Evolutionary conservation across 2,888 invertebrate genomes (phyloP).

Genomic region (Masnerella sp.): DNA sequence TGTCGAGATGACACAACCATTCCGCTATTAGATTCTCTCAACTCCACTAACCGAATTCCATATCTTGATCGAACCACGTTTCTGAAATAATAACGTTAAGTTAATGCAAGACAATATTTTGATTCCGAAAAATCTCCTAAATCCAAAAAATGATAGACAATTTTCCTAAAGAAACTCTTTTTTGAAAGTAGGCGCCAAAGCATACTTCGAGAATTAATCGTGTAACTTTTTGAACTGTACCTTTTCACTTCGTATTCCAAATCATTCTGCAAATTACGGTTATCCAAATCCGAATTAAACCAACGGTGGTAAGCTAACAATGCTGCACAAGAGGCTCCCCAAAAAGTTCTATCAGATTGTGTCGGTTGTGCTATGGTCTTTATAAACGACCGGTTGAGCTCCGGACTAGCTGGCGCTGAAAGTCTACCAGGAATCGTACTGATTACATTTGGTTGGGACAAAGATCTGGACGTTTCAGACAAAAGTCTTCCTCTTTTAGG

Average conservation of each 20-base stretch:
- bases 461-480: slow-evolving; percentile 79
- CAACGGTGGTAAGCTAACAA: slow-evolving; percentile 78
- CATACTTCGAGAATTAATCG: too few relatives aligned
- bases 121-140: too few relatives aligned
- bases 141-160: too few relatives aligned
- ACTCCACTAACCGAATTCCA: slow-evolving; percentile 74
- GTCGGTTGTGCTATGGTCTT: slow-evolving; percentile 63
- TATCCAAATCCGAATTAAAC: slow-evolving; percentile 77
- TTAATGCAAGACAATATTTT: not conserved
- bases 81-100: slow-evolving; percentile 61
- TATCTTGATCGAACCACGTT: slow-evolving; percentile 74
- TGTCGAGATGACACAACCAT: slow-evolving; percentile 74
- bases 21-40: slow-evolving; percentile 72
- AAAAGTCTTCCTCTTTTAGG: slow-evolving; percentile 78
- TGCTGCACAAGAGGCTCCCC: slow-evolving; percentile 74
- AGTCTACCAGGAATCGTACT: slow-evolving; percentile 75
- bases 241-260: slow-evolving; percentile 74
- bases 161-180: too few relatives aligned
- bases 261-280: slow-evolving; percentile 66
- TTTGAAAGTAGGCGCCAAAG: too few relatives aligned
- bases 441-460: slow-evolving; percentile 70
- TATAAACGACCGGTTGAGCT: slow-evolving; percentile 73
- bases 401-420: slow-evolving; percentile 75
- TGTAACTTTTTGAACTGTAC: too few relatives aligned
- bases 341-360: slow-evolving; percentile 72